These are phyloP conservation scores for Hestina assimilis DNA, from an alignment of 1,140 invertebrate genomes.

Conservation along the genomic window DNA sequence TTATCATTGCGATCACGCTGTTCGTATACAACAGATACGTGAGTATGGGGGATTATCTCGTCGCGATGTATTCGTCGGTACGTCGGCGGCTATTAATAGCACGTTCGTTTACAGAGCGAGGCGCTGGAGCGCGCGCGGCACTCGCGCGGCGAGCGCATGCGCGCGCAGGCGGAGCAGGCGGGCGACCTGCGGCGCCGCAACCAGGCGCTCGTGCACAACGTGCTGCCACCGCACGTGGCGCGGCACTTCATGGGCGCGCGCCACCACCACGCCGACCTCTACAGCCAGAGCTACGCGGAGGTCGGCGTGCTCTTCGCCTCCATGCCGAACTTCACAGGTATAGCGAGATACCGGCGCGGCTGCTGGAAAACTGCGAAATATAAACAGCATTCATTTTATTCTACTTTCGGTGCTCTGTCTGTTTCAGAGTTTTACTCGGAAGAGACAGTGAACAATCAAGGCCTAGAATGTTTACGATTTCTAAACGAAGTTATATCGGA, in stretches of 20 bases:
- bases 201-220: slow-evolving; percentile 92
- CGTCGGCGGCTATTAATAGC: slow-evolving; percentile 15
- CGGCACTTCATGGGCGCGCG: slow-evolving; percentile 91
- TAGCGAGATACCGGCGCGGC: not conserved
- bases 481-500: slow-evolving; percentile 99
- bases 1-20: slow-evolving; percentile 57
- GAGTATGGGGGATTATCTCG: slow-evolving; percentile 35
- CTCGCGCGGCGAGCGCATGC: slow-evolving; percentile 73
- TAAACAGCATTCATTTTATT: slow-evolving; percentile 14
- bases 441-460: slow-evolving; percentile 97
- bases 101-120: slow-evolving; percentile 37
- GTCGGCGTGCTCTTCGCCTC: slow-evolving; percentile 96
- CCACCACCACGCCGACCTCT: slow-evolving; percentile 92
- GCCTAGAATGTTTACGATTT: slow-evolving; percentile 96
- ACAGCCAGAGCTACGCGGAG: slow-evolving; percentile 95
- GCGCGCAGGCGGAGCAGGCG: slow-evolving; percentile 89
- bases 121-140: slow-evolving; percentile 62
- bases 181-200: slow-evolving; percentile 92
- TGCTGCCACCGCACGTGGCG: slow-evolving; percentile 93
- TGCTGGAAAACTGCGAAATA: not conserved
- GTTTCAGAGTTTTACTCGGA: slow-evolving; percentile 95
- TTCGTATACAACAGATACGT: slow-evolving; percentile 72
- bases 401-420: slow-evolving; percentile 32
- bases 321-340: slow-evolving; percentile 95
- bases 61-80: not conserved